Base-by-base conservation (phyloP, 1,140 invertebrate genomes). In the Riptortus pedestris region DNA sequence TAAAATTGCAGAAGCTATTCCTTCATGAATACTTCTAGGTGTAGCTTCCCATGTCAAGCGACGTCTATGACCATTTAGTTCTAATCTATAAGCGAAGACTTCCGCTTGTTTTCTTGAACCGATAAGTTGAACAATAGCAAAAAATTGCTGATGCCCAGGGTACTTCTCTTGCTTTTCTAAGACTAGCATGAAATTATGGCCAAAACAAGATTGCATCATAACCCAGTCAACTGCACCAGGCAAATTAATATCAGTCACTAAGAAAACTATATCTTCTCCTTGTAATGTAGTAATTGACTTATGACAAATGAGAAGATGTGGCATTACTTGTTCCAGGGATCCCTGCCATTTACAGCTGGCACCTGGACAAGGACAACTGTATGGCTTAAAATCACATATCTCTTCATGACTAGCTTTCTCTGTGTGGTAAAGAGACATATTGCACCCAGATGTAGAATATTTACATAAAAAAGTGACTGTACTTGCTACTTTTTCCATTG, bases 191-290 rank as follows among this genome's bases (percentile, higher is more conserved):
- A 99, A 99, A 76, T 98, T 91, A 73, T 96, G 93, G 62, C 91
- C 92, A 75, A 98, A 99, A 78, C 96, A 99, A 11, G 93, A 96
- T 74, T 99, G 96, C 95, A 99, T 98, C 96, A 99, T 99, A 0
- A 99, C 97, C 97, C 97, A 99, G 74, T 99, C 97, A 1, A 99
- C 97, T 62, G 96, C 96, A 64, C 96, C 97, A 51, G 96, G 95
- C 66, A 99, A 80, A 78, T 98, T 99, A 60, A 99, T 99, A 77
- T 99, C 97, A 47, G 97, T 99, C 1, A 96, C 97, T 68, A 99
- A 79, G 75, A 99, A 99, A 45, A 99, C 96, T 72, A 99, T 99
- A 74, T 99, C 97, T 16, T 64, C 74, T 80, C 79, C 83, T 81
- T 92, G 88, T 68, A 99, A 79, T 45, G 96, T 99, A 2, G 97